Percentiles rank a stretch among this genome's conserved stretches.
Conservation (phyloP, 2,797 vertebrate genomes). For the Rhabdophis nuchalis region DNA sequence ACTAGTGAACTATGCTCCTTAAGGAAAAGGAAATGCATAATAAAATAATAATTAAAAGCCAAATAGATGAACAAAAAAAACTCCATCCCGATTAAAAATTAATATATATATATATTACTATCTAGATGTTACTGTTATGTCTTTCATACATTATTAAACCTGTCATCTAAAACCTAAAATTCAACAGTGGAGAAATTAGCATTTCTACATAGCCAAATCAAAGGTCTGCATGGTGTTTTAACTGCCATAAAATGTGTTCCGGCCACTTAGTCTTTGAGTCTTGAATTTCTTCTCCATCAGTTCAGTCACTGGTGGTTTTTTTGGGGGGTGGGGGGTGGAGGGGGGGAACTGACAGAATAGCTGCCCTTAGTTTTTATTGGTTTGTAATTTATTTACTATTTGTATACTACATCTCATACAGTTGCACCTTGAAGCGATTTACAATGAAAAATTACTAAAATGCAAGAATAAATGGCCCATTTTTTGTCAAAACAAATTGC, state of each 20-base stretch:
- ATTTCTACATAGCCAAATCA: not conserved
- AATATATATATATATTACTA: not conserved
- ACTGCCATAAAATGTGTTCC: not conserved
- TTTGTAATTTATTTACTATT: not conserved
- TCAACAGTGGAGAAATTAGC: not conserved
- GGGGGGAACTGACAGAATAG: not conserved
- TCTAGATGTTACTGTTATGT: not conserved
- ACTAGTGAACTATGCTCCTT: not conserved
- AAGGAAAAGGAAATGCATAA: not conserved
- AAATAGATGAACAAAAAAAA: not conserved
- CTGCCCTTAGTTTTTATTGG: not conserved
- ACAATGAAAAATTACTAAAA: not conserved
- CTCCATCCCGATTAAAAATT: not conserved
- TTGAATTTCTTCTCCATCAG: not conserved
- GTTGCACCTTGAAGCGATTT: not conserved
- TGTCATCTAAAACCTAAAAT: not conserved
- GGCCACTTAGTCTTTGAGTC: not conserved
- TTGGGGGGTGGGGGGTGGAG: no score
- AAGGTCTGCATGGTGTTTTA: not conserved
- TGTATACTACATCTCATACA: not conserved
- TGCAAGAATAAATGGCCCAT: no score
- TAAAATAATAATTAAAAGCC: not conserved
- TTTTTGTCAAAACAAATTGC: no score
- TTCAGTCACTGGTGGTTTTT: not conserved
- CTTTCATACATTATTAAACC: constrained; percentile 4